Conservation (phyloP, 1,140 invertebrate species). For the Pseudachorutes palmiensis region DNA sequence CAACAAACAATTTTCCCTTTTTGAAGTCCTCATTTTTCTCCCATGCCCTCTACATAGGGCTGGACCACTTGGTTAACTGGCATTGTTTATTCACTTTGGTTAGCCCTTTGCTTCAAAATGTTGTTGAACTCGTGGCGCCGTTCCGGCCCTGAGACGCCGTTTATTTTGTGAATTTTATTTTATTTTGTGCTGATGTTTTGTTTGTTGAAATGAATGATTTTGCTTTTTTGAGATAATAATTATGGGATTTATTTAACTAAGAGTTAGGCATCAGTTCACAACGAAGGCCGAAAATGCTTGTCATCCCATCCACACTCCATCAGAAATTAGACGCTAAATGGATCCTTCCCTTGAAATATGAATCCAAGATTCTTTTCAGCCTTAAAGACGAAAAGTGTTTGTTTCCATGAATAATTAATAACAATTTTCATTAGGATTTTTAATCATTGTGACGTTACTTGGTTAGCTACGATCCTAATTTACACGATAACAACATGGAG, state of each 20-base stretch:
- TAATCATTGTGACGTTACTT: too few species aligned
- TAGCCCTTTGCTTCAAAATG: too few species aligned
- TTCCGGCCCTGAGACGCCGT: too few species aligned
- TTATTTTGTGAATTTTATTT: too few species aligned
- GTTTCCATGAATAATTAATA: background rate
- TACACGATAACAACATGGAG: conserved; percentile 13
- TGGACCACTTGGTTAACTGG: too few species aligned
- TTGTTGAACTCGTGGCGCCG: too few species aligned
- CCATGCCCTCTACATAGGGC: too few species aligned
- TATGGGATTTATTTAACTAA: conserved; percentile 10
- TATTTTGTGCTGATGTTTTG: too few species aligned
- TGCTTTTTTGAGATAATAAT: background rate
- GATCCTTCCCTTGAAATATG: background rate
- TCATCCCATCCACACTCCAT: conserved; percentile 25
- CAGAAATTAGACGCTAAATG: background rate
- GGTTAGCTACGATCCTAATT: background rate
- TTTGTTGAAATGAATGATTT: background rate
- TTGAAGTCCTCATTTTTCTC: too few species aligned
- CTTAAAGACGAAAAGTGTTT: background rate
- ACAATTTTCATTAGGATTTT: background rate
- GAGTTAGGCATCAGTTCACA: conserved; percentile 23
- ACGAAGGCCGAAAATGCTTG: conserved; percentile 30
- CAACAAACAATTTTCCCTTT: too few species aligned
- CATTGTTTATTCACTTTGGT: too few species aligned
- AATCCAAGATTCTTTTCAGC: background rate